Conservation (phyloP, 2,888 invertebrate genomes). For the Ornithoptera priamus region DNA sequence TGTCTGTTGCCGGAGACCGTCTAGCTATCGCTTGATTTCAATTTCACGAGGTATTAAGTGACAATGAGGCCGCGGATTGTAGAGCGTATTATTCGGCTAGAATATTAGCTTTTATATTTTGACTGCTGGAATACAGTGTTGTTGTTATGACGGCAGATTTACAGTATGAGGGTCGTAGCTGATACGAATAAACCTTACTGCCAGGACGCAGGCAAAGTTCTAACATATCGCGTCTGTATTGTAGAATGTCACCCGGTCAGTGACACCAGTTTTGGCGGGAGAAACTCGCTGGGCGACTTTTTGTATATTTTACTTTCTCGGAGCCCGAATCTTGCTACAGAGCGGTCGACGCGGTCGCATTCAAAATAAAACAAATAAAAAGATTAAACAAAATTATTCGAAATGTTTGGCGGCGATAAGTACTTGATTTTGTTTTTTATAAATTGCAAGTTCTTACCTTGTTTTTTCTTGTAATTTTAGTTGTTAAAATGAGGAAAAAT, state of each 20-base stretch:
- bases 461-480: neutral
- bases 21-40: too few species aligned
- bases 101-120: too few species aligned
- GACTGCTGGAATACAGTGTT: too few species aligned
- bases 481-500: neutral
- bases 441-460: neutral
- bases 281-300: constrained; percentile 70
- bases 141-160: too few species aligned
- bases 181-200: too few species aligned
- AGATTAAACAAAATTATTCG: constrained; percentile 15
- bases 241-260: constrained; percentile 73
- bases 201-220: neutral
- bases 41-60: too few species aligned
- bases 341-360: constrained; percentile 21
- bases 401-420: constrained; percentile 15
- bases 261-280: constrained; percentile 76
- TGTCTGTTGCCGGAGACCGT: too few species aligned
- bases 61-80: too few species aligned
- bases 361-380: constrained; percentile 31
- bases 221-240: constrained; percentile 44
- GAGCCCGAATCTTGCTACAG: constrained; percentile 38
- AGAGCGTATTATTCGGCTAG: too few species aligned
- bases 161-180: too few species aligned
- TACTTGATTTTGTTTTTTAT: neutral
- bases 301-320: constrained; percentile 78